Evolutionary conservation across 2,113 vertebrate genomes (phyloP), one percentile per base, ranked within the genome.

Genomic region (Gadus chalcogrammus): DNA sequence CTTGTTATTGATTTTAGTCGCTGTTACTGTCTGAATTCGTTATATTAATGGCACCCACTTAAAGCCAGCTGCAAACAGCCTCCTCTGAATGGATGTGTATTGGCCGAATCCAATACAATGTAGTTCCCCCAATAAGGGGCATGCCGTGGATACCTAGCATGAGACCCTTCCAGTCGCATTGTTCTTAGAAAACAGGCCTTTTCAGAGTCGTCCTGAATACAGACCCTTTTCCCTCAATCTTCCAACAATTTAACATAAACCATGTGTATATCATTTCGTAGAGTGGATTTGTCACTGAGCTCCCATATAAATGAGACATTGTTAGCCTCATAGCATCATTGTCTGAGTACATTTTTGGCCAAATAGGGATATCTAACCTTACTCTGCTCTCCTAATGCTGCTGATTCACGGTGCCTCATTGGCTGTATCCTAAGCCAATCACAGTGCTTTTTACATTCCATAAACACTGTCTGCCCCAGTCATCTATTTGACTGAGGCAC

Each of bases 81-180:
- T 55, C 22, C 18, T 22, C 8, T 38, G 65, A 70, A 61, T 56
- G 31, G 64, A 85, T 79, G 84, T 55, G 61, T 82, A 82, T 82
- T 83, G 70, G 67, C 71, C 71, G n/a, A 20, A 15, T 28, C 2
- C 24, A 13, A 62, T 63, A 60, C 68, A 56, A 67, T 28, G 52
- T 55, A 48, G 53, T 56, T 53, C 6, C 16, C 31, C 28, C 16
- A 31, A 42, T 65, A 17, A 3, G 28, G 62, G 27, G n/a, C 64
- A 66, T 18, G 18, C 11, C n/a, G 6, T 52, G 16, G 35, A 1
- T 7, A 22, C 38, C 17, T 22, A 53, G 64, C 24, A 16, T 3
- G 60, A 72, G 72, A 58, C 76, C 55, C 58, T 77, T 70, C 72
- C 56, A 71, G 12, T 3, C 64, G 6, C 20, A 53, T 65, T 48